These are phyloP conservation scores for Mobula birostris DNA, from an alignment of 2,113 vertebrate genomes.

Conservation along the genomic window DNA sequence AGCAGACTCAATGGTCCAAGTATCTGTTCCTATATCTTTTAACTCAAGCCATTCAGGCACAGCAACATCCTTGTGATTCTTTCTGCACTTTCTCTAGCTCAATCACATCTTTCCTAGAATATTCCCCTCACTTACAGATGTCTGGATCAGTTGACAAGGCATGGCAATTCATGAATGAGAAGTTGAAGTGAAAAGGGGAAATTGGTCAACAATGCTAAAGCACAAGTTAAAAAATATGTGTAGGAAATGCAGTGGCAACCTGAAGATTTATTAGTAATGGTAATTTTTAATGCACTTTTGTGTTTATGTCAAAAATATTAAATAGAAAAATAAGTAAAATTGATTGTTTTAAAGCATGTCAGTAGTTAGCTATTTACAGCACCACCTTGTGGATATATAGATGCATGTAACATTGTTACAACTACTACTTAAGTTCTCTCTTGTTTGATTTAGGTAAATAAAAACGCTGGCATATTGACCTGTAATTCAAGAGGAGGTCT, in stretches of 20 bases:
- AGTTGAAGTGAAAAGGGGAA: too few relatives aligned
- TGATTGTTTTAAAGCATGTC: neutral
- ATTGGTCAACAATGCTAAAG: neutral
- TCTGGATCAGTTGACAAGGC: neutral
- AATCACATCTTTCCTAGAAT: too few relatives aligned
- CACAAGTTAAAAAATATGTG: neutral
- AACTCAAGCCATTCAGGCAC: too few relatives aligned
- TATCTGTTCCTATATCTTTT: too few relatives aligned
- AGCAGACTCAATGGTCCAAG: too few relatives aligned
- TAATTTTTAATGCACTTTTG: neutral
- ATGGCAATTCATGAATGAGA: neutral
- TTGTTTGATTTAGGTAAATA: neutral
- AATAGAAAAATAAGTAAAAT: neutral
- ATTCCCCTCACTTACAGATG: neutral
- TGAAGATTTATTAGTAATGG: neutral
- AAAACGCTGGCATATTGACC: neutral
- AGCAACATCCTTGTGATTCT: too few relatives aligned
- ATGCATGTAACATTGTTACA: neutral
- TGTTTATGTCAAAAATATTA: neutral
- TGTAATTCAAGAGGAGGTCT: neutral
- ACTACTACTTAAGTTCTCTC: neutral
- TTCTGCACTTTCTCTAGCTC: too few relatives aligned
- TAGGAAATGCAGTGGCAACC: too few relatives aligned
- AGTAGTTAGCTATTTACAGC: neutral
- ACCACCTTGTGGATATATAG: constrained; percentile 21